Evolutionary conservation across 2,888 invertebrate genomes (phyloP), one percentile per base, ranked within the genome.

Genomic region (Ceramica pisi): DNA sequence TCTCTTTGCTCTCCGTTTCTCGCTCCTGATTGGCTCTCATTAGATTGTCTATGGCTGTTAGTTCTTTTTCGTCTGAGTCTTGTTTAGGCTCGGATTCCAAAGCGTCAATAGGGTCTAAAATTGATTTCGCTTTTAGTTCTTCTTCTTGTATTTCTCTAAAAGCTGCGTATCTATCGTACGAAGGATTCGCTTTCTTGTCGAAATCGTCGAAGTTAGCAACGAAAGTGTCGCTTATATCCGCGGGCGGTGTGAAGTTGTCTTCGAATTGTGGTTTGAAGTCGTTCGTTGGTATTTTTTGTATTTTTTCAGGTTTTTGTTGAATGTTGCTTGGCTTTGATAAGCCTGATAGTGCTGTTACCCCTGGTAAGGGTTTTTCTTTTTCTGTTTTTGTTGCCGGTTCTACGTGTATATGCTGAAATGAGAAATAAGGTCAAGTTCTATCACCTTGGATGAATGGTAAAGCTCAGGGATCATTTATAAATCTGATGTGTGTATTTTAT

Each of bases 131-230:
- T 89, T 97, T 97, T 41, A 97, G 91, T 83, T 97, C 97, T 90
- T 98, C 98, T 86, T 98, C 97, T 83, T 98, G 97, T 83, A 98
- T 97, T 94, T 99, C 98, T 77, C 98, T 96, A 87, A 99, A 98
- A 0, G 98, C 98, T 0, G 98, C 98, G 90, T 99, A 99, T 84
- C 98, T 97, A 90, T 98, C 98, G 87, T 97, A 98, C 0, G 97
- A 92, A 0, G 97, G 93, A 73, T 97, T 97, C 0, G 95, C 94
- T 88, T 96, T 96, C 71, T 93, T 92, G 82, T 95, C 92, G 82
- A 97, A 97, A 86, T 97, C 96, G 55, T 97, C 97, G 86, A 97
- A 97, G 86, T 97, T 97, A 0, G 97, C 97, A 14, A 97, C 97
- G 85, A 98, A 98, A 9, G 97, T 93, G 31, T 96, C 96, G 75